Evolutionary conservation across 2,888 invertebrate genomes (phyloP).

Genomic region (Zelleria hepariella): DNA sequence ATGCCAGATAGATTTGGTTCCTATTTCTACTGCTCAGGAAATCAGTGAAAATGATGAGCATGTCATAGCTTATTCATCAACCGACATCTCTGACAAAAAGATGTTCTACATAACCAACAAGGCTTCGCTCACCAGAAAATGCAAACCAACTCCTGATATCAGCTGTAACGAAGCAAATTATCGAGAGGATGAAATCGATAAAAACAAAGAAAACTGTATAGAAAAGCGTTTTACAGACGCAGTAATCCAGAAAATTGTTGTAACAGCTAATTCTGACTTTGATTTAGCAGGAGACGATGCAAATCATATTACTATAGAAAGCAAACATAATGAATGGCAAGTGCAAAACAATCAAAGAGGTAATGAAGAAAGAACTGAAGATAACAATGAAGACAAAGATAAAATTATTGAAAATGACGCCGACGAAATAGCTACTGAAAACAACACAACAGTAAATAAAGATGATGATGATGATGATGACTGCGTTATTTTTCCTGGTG

Average conservation of each 20-base stretch:
- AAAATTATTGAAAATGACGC: neutral
- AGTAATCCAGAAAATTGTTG: neutral
- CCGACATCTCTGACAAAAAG: neutral
- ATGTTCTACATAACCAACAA: neutral
- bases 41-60: neutral
- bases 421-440: too few relatives aligned
- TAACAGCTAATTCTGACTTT: neutral
- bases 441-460: too few relatives aligned
- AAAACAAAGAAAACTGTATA: neutral
- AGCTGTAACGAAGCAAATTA: neutral
- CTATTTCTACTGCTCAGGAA: neutral
- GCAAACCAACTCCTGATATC: neutral
- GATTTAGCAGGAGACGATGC: neutral
- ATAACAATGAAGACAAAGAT: neutral
- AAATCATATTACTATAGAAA: neutral
- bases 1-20: neutral
- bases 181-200: neutral
- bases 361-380: neutral
- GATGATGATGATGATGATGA: neutral
- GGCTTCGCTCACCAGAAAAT: neutral
- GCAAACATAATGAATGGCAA: neutral
- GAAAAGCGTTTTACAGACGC: neutral
- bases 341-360: neutral
- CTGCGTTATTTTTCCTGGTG: neutral
- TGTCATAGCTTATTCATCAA: neutral